Percentiles rank a stretch among this genome's conserved stretches.
phyloP scores from a whole-genome alignment of 2,113 vertebrate genomes.

The Halcyon senegalensis region DNA sequence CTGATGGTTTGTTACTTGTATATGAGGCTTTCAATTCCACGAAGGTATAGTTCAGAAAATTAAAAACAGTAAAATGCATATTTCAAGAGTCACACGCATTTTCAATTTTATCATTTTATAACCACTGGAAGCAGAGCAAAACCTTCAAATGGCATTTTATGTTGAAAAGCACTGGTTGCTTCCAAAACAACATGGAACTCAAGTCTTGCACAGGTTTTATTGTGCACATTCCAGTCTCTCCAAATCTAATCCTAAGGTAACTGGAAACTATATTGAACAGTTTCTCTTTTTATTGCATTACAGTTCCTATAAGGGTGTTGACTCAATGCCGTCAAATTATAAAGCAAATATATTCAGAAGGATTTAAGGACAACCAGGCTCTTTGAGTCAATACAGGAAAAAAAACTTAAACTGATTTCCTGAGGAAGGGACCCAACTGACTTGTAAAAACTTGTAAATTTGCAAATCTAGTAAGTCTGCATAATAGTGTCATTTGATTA shows the following conservation, averaged over 20 bases:
- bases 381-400: conserved; percentile 79
- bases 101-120: conserved; percentile 52
- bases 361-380: conserved; percentile 81
- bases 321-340: conserved; percentile 78
- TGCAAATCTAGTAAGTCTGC: conserved; percentile 81
- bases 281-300: conserved; percentile 77
- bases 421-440: conserved; percentile 83
- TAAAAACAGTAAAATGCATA: conserved; percentile 1
- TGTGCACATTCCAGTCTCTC: conserved; percentile 66
- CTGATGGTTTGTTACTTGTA: neutral
- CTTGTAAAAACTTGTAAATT: conserved; percentile 84
- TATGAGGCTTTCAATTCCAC: conserved; percentile 37
- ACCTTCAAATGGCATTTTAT: conserved; percentile 17
- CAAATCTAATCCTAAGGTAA: conserved; percentile 74
- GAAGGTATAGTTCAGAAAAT: conserved; percentile 46
- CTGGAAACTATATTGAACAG: conserved; percentile 77
- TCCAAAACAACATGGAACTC: conserved; percentile 58
- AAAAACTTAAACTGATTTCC: conserved; percentile 82
- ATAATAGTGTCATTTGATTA: conserved; percentile 83
- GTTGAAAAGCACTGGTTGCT: conserved; percentile 42
- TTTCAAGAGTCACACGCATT: conserved; percentile 18
- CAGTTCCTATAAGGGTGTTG: conserved; percentile 76
- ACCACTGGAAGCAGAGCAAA: conserved; percentile 18
- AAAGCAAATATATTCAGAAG: conserved; percentile 81
- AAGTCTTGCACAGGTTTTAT: conserved; percentile 63